Conservation (phyloP, 2,888 invertebrate genomes). For the Pachycephus smyrnensis region DNA sequence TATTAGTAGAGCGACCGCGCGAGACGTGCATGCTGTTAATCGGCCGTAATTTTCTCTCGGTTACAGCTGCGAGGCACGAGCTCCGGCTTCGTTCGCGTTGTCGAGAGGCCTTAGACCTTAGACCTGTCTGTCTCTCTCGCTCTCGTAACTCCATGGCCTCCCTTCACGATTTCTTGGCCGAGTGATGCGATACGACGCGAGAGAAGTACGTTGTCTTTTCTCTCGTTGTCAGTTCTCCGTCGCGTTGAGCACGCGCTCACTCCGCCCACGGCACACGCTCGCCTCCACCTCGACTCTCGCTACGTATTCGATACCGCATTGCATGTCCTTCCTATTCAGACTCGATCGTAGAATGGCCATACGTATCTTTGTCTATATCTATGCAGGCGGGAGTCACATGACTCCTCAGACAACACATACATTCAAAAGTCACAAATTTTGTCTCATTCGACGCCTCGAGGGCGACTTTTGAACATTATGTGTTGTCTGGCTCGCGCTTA, state of each 20-base stretch:
- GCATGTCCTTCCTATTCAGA: not conserved
- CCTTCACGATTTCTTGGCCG: no score
- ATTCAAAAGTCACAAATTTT: no score
- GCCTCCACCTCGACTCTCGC: not conserved
- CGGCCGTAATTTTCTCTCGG: constrained; percentile 3
- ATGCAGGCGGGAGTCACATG: no score
- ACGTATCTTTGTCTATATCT: no score
- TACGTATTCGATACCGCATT: not conserved
- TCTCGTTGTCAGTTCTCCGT: not conserved
- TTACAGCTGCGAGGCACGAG: not conserved
- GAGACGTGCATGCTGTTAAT: not conserved
- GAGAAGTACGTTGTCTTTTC: no score
- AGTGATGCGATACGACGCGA: no score
- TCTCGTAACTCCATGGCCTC: no score
- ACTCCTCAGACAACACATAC: no score
- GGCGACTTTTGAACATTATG: not conserved
- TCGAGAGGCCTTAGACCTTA: no score
- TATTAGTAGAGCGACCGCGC: not conserved
- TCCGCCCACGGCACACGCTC: not conserved
- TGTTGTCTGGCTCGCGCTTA: not conserved
- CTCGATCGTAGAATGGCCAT: not conserved
- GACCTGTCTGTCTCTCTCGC: no score
- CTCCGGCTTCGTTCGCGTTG: not conserved
- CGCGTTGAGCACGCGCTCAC: not conserved
- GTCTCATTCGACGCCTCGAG: not conserved